Evolutionary conservation across 2,888 invertebrate genomes (phyloP).

Genomic region (Phengaris arion): DNA sequence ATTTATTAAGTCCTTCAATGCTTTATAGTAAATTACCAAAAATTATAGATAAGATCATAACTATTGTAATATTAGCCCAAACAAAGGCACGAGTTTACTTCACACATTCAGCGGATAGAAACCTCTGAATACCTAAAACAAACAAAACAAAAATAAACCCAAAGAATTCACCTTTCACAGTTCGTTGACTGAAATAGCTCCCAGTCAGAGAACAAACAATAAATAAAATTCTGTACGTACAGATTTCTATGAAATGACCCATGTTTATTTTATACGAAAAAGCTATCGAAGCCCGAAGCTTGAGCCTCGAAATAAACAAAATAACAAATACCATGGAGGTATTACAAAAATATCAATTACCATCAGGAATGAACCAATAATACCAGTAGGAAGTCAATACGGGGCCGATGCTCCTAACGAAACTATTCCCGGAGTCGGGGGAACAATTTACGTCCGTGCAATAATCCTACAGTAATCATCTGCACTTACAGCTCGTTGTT

Average conservation of each 20-base stretch:
- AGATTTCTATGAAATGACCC: slow-evolving; percentile 2
- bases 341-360: slow-evolving; percentile 26
- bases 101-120: background rate
- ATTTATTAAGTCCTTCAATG: background rate
- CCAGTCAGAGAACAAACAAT: slow-evolving; percentile 8
- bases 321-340: background rate
- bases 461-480: slow-evolving; percentile 40
- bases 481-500: slow-evolving; percentile 16
- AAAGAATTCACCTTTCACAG: slow-evolving; percentile 8
- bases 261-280: slow-evolving; percentile 16
- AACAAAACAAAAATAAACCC: slow-evolving; percentile 6
- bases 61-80: background rate
- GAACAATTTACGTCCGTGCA: slow-evolving; percentile 56
- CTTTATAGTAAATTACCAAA: background rate
- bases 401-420: slow-evolving; percentile 57
- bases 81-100: background rate
- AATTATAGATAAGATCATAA: background rate
- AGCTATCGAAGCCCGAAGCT: background rate
- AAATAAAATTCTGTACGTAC: background rate
- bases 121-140: background rate
- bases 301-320: slow-evolving; percentile 13
- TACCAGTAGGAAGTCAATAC: slow-evolving; percentile 42
- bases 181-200: slow-evolving; percentile 15
- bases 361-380: slow-evolving; percentile 29
- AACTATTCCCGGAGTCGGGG: slow-evolving; percentile 52